A percentile compares a stretch with the other conserved stretches of the same genome.
These are phyloP conservation scores for Nycteola revayana DNA, from an alignment of 2,888 invertebrate species.

Conservation along the genomic window DNA sequence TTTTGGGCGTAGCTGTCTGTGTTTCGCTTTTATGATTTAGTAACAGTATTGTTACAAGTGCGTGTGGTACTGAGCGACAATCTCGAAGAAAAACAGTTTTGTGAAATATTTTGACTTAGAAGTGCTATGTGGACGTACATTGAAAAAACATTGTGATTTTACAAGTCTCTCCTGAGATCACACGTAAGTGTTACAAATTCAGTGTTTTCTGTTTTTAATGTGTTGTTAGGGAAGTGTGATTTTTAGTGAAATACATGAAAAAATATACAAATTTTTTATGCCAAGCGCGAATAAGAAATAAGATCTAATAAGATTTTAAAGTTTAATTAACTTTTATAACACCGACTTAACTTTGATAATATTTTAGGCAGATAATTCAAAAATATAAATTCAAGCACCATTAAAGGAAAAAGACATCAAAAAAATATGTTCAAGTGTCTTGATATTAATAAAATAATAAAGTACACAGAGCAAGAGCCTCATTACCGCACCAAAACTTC, in stretches of 20 bases:
- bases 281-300: too few relatives aligned
- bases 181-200: constrained; percentile 50
- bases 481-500: too few relatives aligned
- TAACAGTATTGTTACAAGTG: constrained; percentile 50
- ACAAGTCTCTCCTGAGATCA: constrained; percentile 34
- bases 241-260: constrained; percentile 7
- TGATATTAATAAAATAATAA: too few relatives aligned
- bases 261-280: constrained; percentile 13
- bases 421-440: too few relatives aligned
- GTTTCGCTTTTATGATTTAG: constrained; percentile 49
- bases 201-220: constrained; percentile 18
- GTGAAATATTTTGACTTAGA: constrained; percentile 52
- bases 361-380: too few relatives aligned
- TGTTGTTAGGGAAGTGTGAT: constrained; percentile 22
- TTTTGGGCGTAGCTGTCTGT: constrained; percentile 67
- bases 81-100: constrained; percentile 44
- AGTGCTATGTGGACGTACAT: constrained; percentile 55
- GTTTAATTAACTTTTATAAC: too few relatives aligned
- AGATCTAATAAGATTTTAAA: too few relatives aligned
- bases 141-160: constrained; percentile 45
- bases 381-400: too few relatives aligned
- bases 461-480: too few relatives aligned
- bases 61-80: constrained; percentile 42
- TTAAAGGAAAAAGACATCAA: too few relatives aligned
- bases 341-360: too few relatives aligned